These are phyloP conservation scores for Harpalus rufipes DNA, from an alignment of 2,888 invertebrate genomes.

Conservation along the genomic window DNA sequence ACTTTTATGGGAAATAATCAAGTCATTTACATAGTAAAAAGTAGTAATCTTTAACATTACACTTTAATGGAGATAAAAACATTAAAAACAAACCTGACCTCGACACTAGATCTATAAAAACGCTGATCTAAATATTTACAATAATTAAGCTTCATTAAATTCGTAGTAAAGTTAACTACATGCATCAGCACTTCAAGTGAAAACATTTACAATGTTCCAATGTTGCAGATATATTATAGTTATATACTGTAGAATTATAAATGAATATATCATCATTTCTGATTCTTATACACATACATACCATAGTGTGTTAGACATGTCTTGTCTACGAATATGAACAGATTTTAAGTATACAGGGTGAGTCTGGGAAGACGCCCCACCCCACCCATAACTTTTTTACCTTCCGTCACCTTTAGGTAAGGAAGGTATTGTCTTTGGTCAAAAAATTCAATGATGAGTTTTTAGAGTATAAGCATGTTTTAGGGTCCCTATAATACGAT, in stretches of 20 bases:
- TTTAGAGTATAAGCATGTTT: too few relatives aligned
- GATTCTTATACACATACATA: too few relatives aligned
- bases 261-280: too few relatives aligned
- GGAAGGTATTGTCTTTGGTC: too few relatives aligned
- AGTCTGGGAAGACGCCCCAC: too few relatives aligned
- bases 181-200: not conserved
- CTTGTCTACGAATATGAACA: too few relatives aligned
- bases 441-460: too few relatives aligned
- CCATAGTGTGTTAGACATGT: too few relatives aligned
- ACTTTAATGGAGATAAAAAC: constrained; percentile 23
- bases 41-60: constrained; percentile 27
- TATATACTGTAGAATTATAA: too few relatives aligned
- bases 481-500: too few relatives aligned
- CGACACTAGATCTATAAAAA: constrained; percentile 56
- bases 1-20: constrained; percentile 1
- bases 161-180: constrained; percentile 12
- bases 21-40: constrained; percentile 16
- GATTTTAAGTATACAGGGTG: not conserved
- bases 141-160: constrained; percentile 47
- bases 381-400: too few relatives aligned
- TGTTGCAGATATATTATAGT: not conserved
- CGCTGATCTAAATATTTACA: constrained; percentile 43
- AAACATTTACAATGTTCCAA: constrained; percentile 6
- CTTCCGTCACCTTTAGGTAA: too few relatives aligned
- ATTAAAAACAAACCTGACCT: constrained; percentile 36